Base-by-base conservation (phyloP, 2,113 vertebrate species). In the Cebidichthys violaceus region DNA sequence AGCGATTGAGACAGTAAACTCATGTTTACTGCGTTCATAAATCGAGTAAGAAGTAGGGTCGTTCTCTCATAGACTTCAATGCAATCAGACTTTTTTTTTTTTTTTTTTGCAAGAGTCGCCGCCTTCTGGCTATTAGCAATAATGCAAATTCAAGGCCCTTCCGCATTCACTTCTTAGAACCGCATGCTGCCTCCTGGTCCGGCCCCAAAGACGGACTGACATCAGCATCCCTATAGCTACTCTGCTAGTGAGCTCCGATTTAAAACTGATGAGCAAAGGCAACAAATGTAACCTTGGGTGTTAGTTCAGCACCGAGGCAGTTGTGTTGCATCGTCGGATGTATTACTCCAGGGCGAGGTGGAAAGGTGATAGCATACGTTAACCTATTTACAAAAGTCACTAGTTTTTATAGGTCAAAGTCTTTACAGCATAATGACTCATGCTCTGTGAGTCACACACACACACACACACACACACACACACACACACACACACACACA, bases 341-440 rank as follows among this genome's bases (percentile, higher is more conserved):
- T 7, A 27, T 73, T 54, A 70, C 76, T 75, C 27, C 0, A 0
- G 54, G 43, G 74, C 47, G 33, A 8, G n/a, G 20, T n/a, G 47
- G 2, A 76, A 72, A 67, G 41, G 55, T 73, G 68, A 24, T 15
- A 29, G 60, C 77, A 70, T 59, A 77, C 80, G 68, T 86, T 75
- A 79, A 85, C 62, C 54, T 82, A 83, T 83, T 82, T 79, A 70
- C 43, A 69, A 79, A 87, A 90, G 86, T 77, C 84, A 33, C 59
- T 33, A 0, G 24, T 43, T 24, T 81, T 85, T 85, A 62, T 72
- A 70, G 77, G 86, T 86, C 81, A 86, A n/a, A 70, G 69, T 68
- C 59, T 77, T 60, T 13, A 29, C 76, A 61, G 72, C 64, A 37
- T 77, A 69, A 73, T 91, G 91, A 92, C 59, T 90, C 84, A 77